Evolutionary conservation across 2,797 vertebrate genomes (phyloP).

Genomic region (Brachymystax lenok): DNA sequence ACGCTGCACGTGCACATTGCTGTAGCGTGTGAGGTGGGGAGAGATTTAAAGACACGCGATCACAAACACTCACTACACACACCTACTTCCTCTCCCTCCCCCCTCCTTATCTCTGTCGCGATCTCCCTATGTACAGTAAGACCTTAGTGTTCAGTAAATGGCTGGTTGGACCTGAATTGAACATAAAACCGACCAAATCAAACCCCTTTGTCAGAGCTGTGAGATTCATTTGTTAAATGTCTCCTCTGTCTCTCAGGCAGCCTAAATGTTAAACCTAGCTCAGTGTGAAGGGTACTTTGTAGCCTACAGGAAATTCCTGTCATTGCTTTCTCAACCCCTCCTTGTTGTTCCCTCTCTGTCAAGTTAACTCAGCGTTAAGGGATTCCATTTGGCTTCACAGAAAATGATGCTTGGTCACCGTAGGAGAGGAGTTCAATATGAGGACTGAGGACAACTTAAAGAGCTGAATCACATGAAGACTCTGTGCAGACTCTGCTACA

Average conservation of each 20-base stretch:
- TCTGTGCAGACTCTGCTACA: constrained; percentile 27
- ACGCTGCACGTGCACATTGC: constrained; percentile 74
- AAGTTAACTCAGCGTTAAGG: constrained; percentile 29
- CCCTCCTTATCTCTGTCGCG: constrained; percentile 10
- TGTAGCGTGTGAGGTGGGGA: constrained; percentile 78
- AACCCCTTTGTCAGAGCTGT: constrained; percentile 39
- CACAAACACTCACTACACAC: constrained; percentile 55
- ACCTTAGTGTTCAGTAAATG: constrained; percentile 62
- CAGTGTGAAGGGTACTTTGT: neutral
- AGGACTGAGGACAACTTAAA: constrained; percentile 36
- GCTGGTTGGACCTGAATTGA: constrained; percentile 50
- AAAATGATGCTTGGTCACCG: constrained; percentile 55
- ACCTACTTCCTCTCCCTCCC: constrained; percentile 30
- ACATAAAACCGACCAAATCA: constrained; percentile 48
- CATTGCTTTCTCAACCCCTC: constrained; percentile 19
- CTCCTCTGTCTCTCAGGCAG: constrained; percentile 16
- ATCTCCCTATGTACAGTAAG: constrained; percentile 46
- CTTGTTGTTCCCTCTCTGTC: constrained; percentile 22
- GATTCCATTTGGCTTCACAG: constrained; percentile 43
- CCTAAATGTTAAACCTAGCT: constrained; percentile 7
- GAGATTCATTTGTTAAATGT: constrained; percentile 56
- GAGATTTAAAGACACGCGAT: constrained; percentile 83
- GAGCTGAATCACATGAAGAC: constrained; percentile 52
- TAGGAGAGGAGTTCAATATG: constrained; percentile 26
- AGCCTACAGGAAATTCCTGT: constrained; percentile 11